phyloP scores from a whole-genome alignment of 2,888 invertebrate genomes.

The Eristalis intricaria region DNA sequence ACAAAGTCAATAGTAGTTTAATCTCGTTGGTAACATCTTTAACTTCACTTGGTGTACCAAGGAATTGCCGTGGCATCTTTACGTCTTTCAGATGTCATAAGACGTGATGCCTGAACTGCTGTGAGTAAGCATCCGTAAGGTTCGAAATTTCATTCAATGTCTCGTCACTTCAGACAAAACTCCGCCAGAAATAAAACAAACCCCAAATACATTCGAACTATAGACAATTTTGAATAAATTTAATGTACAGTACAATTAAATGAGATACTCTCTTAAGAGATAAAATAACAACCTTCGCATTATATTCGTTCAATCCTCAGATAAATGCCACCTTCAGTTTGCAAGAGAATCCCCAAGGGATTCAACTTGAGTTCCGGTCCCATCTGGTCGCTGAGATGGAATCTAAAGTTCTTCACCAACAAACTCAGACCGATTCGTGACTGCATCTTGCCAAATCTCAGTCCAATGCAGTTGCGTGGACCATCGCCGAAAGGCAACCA shows the following conservation, averaged over 20 bases:
- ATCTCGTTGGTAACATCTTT: no score
- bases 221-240: background rate
- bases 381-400: conserved; percentile 18
- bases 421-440: conserved; percentile 63
- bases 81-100: background rate
- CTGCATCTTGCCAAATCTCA: conserved; percentile 73
- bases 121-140: no score
- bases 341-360: background rate
- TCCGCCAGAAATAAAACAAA: background rate
- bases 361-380: background rate
- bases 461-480: conserved; percentile 71
- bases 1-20: no score
- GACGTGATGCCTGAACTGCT: no score
- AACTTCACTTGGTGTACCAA: no score
- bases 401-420: conserved; percentile 65
- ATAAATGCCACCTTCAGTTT: background rate
- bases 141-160: no score
- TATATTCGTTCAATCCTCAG: background rate
- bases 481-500: conserved; percentile 71
- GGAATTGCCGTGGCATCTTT: background rate
- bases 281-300: background rate
- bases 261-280: no score
- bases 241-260: background rate
- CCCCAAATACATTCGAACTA: background rate
- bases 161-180: no score